Conservation (phyloP, 2,797 vertebrate species). For the Galago senegalensis region DNA sequence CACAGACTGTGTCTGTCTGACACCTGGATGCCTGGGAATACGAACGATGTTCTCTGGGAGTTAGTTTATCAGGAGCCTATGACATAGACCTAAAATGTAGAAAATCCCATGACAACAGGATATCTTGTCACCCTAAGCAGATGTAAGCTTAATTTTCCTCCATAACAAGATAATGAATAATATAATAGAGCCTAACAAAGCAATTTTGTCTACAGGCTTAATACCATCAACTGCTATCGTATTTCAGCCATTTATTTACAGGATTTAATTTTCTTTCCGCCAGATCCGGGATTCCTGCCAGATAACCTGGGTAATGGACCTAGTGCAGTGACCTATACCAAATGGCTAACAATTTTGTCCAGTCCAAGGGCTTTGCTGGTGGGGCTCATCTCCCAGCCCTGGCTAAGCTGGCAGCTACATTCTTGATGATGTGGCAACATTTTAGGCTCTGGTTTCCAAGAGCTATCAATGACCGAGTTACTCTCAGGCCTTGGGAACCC, state of each 20-base stretch:
- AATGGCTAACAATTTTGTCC: conserved; percentile 4
- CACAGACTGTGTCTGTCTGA: conserved; percentile 34
- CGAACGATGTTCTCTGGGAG: conserved; percentile 46
- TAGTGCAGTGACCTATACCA: conserved; percentile 2
- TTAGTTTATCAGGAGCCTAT: conserved; percentile 50
- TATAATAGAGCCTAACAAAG: conserved; percentile 66
- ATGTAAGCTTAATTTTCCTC: conserved; percentile 78
- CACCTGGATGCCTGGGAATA: conserved; percentile 27
- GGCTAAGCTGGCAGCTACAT: neutral
- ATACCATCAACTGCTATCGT: conserved; percentile 44
- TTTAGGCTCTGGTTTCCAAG: neutral
- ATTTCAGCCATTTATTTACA: conserved; percentile 61
- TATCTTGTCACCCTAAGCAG: conserved; percentile 67
- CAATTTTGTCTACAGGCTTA: conserved; percentile 59
- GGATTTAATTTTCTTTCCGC: conserved; percentile 38
- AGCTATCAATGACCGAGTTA: neutral
- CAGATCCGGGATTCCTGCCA: conserved; percentile 48
- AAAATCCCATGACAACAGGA: conserved; percentile 47
- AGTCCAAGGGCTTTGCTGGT: neutral
- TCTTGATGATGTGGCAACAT: neutral
- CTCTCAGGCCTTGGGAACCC: neutral
- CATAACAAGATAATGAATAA: conserved; percentile 69
- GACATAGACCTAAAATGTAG: conserved; percentile 50
- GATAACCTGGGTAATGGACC: conserved; percentile 33
- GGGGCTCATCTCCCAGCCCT: neutral